Evolutionary conservation across 2,113 vertebrate species (phyloP).

Genomic region (Syngnathus typhle): DNA sequence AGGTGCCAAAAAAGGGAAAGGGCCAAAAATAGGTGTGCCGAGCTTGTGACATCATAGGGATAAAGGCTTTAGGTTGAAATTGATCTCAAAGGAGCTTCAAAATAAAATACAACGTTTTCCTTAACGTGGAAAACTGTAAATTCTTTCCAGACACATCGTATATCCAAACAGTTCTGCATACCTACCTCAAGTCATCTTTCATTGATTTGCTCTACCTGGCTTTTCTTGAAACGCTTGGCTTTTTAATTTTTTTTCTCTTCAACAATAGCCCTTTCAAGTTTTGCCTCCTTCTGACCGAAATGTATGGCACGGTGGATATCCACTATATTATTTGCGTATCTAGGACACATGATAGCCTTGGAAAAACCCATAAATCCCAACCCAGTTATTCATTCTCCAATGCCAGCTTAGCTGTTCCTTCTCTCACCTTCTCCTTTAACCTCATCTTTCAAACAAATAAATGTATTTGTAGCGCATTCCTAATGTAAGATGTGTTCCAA

Average conservation of each 20-base stretch:
- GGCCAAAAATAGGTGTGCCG: not conserved
- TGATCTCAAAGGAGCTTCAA: not conserved
- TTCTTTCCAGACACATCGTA: not conserved
- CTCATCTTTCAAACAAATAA: constrained; percentile 52
- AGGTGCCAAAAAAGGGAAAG: not conserved
- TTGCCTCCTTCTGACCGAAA: not conserved
- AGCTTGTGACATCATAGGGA: not conserved
- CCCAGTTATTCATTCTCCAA: constrained; percentile 18
- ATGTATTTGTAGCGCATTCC: constrained; percentile 30
- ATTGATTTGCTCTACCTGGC: not conserved
- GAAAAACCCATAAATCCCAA: constrained; percentile 33
- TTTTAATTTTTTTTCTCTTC: not conserved
- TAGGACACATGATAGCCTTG: constrained; percentile 20
- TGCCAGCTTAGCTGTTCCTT: constrained; percentile 1
- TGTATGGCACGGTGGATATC: not conserved
- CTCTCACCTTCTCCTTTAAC: constrained; percentile 38
- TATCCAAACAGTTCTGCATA: too few relatives aligned
- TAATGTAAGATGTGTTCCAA: constrained; percentile 23
- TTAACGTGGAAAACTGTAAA: not conserved
- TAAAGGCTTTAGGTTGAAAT: not conserved
- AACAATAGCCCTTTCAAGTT: not conserved
- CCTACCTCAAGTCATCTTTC: not conserved
- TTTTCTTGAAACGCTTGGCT: not conserved
- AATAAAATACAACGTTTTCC: too few relatives aligned
- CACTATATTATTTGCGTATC: not conserved